Evolutionary conservation across 2,113 vertebrate species (phyloP), one percentile per base, ranked within the genome.

Genomic region (Numida meleagris): DNA sequence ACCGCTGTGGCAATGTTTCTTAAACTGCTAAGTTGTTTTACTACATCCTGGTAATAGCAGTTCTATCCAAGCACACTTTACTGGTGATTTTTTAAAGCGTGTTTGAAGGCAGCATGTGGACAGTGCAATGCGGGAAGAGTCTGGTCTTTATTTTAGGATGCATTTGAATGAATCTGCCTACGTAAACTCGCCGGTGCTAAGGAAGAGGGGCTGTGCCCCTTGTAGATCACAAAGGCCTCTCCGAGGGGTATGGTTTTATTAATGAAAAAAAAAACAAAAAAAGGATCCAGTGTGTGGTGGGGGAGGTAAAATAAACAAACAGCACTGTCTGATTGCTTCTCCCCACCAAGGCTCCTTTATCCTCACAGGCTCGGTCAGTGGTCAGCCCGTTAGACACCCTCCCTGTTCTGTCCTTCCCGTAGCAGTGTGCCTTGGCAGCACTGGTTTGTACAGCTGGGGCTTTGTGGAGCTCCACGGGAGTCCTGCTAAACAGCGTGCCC

Each of bases 271-370:
- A 97, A 96, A 96, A 96, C 97, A 98, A 53, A 98, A 98, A 98
- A 98, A 98, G 98, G 96, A 98, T 98, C 97, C 97, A 99, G 98
- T 98, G 97, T 98, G 98, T 97, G 97, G 96, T 98, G 98, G 97
- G 98, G 98, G 98, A 98, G 98, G 98, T 98, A 99, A 98, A 98
- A 98, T 98, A 99, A 98, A 98, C 98, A 99, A 98, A 98, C 97
- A 97, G 96, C 95, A 95, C 96, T 98, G 98, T 98, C 96, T 96
- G 98, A 98, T 98, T 98, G 96, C 98, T 98, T 97, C 98, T 97
- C 97, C 97, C 96, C 98, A 97, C 98, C 97, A 96, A 96, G 97
- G 97, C 95, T 97, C 92, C 97, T 98, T 98, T 98, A 97, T 98
- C 94, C 98, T 94, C 89, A 73, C 87, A 62, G 93, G 93, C 97